Evolutionary conservation across 1,140 invertebrate genomes (phyloP).

Genomic region (Apolygus lucorum): DNA sequence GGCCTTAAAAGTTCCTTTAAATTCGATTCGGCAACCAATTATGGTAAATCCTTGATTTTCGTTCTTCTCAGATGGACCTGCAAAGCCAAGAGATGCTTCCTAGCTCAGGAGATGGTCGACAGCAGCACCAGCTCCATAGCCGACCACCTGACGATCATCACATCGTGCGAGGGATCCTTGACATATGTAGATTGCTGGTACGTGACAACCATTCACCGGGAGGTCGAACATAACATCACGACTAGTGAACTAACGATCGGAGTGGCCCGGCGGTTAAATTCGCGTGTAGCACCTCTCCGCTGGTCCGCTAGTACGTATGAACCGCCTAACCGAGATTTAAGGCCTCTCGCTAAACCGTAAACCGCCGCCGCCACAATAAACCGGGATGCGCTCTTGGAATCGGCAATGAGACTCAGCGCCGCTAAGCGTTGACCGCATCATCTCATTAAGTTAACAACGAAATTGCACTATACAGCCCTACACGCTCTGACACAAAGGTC

Average conservation of each 20-base stretch:
- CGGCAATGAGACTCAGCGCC: background rate
- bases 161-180: slow-evolving; percentile 2
- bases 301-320: background rate
- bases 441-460: background rate
- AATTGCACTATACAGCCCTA: background rate
- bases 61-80: background rate
- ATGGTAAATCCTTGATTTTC: background rate
- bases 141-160: slow-evolving; percentile 4
- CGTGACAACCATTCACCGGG: background rate
- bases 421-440: background rate
- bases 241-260: background rate
- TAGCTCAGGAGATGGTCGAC: slow-evolving; percentile 1
- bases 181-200: background rate
- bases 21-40: background rate
- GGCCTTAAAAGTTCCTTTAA: too few relatives aligned
- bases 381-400: background rate
- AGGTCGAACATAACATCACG: background rate
- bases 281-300: background rate
- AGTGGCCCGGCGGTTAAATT: background rate
- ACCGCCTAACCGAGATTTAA: background rate
- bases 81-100: slow-evolving; percentile 1
- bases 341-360: background rate
- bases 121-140: background rate
- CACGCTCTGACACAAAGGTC: too few relatives aligned
- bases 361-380: background rate